A percentile compares a stretch with the other conserved stretches of the same genome.
These are phyloP conservation scores for Melipona bicolor DNA, from an alignment of 2,888 invertebrate genomes.

Conservation along the genomic window DNA sequence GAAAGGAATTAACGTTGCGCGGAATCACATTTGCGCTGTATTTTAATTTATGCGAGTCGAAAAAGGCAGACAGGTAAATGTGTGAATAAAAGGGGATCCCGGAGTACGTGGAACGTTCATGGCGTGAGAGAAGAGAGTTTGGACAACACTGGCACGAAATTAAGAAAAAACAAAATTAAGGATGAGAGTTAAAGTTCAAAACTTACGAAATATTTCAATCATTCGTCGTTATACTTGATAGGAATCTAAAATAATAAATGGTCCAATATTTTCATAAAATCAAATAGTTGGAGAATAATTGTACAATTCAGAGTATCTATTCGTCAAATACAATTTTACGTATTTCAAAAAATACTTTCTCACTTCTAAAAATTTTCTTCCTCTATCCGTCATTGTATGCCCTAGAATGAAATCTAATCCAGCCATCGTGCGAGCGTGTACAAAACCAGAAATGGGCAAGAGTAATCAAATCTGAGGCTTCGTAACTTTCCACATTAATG, in stretches of 20 bases:
- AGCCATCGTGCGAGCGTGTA: no score
- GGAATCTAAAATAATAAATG: not conserved
- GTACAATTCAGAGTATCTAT: no score
- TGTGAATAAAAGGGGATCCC: no score
- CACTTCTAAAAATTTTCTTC: no score
- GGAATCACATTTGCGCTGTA: not conserved
- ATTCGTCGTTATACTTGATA: no score
- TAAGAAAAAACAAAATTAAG: not conserved
- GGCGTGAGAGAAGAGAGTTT: not conserved
- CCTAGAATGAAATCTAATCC: no score
- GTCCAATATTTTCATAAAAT: not conserved
- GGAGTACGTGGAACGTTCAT: not conserved
- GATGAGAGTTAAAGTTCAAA: no score
- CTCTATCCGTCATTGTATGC: no score
- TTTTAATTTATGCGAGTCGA: not conserved
- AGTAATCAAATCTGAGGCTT: not conserved
- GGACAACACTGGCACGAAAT: not conserved
- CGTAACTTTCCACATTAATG: not conserved
- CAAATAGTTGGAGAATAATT: no score
- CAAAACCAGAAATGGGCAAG: not conserved
- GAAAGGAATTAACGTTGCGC: conserved; percentile 1
- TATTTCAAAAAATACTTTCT: no score
- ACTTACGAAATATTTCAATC: no score
- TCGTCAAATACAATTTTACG: no score
- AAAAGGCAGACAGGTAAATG: not conserved